Base-by-base conservation (phyloP, 1,140 invertebrate genomes). In the Medauroidea extradentata region DNA sequence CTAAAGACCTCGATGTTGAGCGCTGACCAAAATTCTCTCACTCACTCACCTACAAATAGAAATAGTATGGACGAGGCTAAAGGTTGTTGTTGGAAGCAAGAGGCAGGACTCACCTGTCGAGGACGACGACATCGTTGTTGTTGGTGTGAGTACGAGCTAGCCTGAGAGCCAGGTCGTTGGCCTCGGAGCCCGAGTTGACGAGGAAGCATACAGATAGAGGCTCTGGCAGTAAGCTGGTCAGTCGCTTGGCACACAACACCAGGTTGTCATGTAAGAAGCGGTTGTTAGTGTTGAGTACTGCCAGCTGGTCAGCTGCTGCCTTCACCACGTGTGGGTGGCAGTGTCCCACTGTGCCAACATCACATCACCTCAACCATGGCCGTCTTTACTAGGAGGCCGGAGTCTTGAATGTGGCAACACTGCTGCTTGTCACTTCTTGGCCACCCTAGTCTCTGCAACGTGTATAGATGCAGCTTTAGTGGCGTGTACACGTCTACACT, bases 151-250 rank as follows among this genome's bases (percentile, higher is more conserved):
- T 85, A 57, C 89, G 81, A 1, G 96, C 93, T 43, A 99, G 77
- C 46, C 96, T 83, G 5, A 99, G 73, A 0, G 97, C 97, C 62
- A 99, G 78, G 78, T 99, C 97, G 78, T 99, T 99, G 2, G 97
- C 96, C 79, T 99, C 96, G 25, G 95, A 98, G n/a, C 96, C 97
- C 2, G 97, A 99, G 76, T 99, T 99, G 16, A 98, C 94, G 66
- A 99, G 92, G 78, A 92, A 98, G 69, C 95, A 96, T 7, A 98
- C 93, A 14, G 89, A 92, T n/a, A 93, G 73, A 38, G 83, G 79
- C 52, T 86, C 82, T 2, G 90, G 90, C 70, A 99, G 81, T 18
- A 93, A 88, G 46, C 82, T 83, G 3, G 90, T 85, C 57, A 99
- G 76, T 65, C 87, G 86, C 68, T 94, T 80, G 0, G 96, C 95